A percentile compares a stretch with the other conserved stretches of the same genome.
These are phyloP conservation scores for Phengaris alcon DNA, from an alignment of 2,888 invertebrate genomes.

Conservation along the genomic window DNA sequence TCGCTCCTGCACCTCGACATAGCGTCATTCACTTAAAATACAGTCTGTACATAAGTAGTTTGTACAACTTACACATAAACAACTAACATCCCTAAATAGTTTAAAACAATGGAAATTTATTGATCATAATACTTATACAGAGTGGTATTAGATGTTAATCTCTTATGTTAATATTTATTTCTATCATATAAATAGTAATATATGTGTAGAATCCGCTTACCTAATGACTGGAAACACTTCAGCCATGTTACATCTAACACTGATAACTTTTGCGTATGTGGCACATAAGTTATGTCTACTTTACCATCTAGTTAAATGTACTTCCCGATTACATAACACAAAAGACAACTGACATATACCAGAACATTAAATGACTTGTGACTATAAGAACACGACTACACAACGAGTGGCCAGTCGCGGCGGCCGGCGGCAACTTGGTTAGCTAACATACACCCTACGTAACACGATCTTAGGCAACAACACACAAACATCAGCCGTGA, in stretches of 20 bases:
- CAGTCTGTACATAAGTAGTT: slow-evolving; percentile 74
- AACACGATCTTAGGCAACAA: slow-evolving; percentile 50
- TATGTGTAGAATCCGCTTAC: slow-evolving; percentile 57
- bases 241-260: slow-evolving; percentile 61
- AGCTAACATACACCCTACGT: slow-evolving; percentile 39
- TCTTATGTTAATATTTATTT: slow-evolving; percentile 67
- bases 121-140: slow-evolving; percentile 76
- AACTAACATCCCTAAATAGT: slow-evolving; percentile 58
- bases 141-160: slow-evolving; percentile 74
- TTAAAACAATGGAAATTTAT: slow-evolving; percentile 75
- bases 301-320: slow-evolving; percentile 36
- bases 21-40: slow-evolving; percentile 49
- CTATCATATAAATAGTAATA: slow-evolving; percentile 66
- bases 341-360: slow-evolving; percentile 37
- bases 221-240: slow-evolving; percentile 73
- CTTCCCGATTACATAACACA: slow-evolving; percentile 35
- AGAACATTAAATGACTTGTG: slow-evolving; percentile 35
- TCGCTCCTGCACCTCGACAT: slow-evolving; percentile 42
- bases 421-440: slow-evolving; percentile 39
- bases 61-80: slow-evolving; percentile 72
- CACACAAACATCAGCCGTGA: slow-evolving; percentile 48
- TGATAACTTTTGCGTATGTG: slow-evolving; percentile 50
- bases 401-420: slow-evolving; percentile 29
- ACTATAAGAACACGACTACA: slow-evolving; percentile 36
- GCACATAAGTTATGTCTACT: slow-evolving; percentile 44